These are phyloP conservation scores for Agrotis exclamationis DNA, from an alignment of 2,888 invertebrate genomes.

Conservation along the genomic window DNA sequence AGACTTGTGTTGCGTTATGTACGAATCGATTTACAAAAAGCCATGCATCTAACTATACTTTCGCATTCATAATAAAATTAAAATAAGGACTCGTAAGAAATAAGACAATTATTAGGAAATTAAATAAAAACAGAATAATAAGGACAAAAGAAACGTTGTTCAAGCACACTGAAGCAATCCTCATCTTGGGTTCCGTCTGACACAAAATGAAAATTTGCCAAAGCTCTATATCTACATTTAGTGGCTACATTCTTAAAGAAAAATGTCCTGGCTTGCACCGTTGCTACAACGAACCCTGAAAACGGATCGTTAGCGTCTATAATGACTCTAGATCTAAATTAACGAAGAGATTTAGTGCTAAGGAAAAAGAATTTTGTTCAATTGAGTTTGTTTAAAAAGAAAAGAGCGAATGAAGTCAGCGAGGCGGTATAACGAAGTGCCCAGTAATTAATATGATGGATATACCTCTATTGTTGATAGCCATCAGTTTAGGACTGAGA, in stretches of 20 bases:
- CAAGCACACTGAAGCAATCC: neutral
- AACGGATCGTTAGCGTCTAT: slow-evolving; percentile 60
- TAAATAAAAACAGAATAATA: neutral
- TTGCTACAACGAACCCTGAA: slow-evolving; percentile 51
- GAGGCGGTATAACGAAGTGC: slow-evolving; percentile 55
- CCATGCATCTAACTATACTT: too few relatives aligned
- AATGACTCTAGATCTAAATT: slow-evolving; percentile 68
- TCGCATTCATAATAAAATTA: too few relatives aligned
- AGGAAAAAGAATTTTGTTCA: slow-evolving; percentile 61
- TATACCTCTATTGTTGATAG: slow-evolving; percentile 21
- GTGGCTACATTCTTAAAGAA: slow-evolving; percentile 3
- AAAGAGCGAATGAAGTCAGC: slow-evolving; percentile 46
- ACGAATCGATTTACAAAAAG: too few relatives aligned
- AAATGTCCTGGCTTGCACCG: slow-evolving; percentile 37
- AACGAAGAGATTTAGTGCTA: slow-evolving; percentile 68
- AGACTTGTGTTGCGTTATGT: too few relatives aligned
- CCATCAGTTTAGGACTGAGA: neutral
- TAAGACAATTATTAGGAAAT: neutral
- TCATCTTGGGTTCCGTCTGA: neutral
- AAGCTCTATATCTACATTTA: neutral
- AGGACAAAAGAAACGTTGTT: neutral
- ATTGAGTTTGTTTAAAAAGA: slow-evolving; percentile 61
- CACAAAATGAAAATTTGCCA: slow-evolving; percentile 27
- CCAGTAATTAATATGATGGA: slow-evolving; percentile 63
- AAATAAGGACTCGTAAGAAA: too few relatives aligned